phyloP scores from a whole-genome alignment of 2,113 vertebrate genomes.

The Lepisosteus osseus region DNA sequence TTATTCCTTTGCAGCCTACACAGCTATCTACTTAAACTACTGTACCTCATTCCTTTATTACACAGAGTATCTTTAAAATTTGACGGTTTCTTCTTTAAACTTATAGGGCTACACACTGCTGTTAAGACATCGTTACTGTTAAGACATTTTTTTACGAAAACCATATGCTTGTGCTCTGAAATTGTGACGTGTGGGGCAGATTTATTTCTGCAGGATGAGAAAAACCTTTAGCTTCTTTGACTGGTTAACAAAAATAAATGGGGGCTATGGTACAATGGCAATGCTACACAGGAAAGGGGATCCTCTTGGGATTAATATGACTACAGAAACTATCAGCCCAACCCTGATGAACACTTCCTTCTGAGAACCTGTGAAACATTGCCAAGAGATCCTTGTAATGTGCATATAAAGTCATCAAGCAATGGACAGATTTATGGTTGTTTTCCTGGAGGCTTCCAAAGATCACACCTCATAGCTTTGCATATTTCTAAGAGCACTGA shows the following conservation, averaged over 20 bases:
- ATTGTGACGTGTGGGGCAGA: background rate
- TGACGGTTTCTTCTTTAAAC: too few species aligned
- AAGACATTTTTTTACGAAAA: too few species aligned
- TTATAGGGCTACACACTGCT: too few species aligned
- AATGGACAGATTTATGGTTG: conserved; percentile 44
- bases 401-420: conserved; percentile 37
- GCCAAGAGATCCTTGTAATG: conserved; percentile 36
- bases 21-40: too few species aligned
- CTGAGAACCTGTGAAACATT: conserved; percentile 37
- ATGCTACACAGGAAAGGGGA: conserved; percentile 22
- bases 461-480: conserved; percentile 29
- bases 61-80: too few species aligned
- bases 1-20: too few species aligned
- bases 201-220: background rate
- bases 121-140: too few species aligned
- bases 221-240: conserved; percentile 8
- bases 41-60: too few species aligned
- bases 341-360: conserved; percentile 43
- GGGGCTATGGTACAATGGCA: background rate
- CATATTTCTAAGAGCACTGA: conserved; percentile 33
- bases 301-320: conserved; percentile 21
- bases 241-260: conserved; percentile 17
- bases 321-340: conserved; percentile 35
- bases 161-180: background rate
- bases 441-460: conserved; percentile 37